Percentiles rank a stretch among this genome's conserved stretches.
phyloP scores from a whole-genome alignment of 2,113 vertebrate genomes.

The Varanus komodoensis region DNA sequence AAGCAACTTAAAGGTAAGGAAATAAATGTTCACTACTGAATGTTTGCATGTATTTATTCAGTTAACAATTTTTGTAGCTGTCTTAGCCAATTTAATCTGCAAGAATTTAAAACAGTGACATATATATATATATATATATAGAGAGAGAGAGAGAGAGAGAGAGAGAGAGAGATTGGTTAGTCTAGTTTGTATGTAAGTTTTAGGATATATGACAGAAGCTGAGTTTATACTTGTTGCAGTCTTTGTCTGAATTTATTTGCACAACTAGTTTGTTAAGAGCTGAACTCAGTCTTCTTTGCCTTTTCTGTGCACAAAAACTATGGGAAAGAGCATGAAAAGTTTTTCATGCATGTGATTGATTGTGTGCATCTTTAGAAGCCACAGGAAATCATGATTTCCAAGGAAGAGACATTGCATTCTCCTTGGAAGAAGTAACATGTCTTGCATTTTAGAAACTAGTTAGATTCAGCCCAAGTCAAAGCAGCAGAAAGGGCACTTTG shows the following conservation, averaged over 20 bases:
- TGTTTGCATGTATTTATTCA: not conserved
- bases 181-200: not conserved
- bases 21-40: not conserved
- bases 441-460: not conserved
- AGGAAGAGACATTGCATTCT: not conserved
- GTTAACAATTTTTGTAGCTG: not conserved
- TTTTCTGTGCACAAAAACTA: not conserved
- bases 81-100: not conserved
- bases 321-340: not conserved
- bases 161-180: no score
- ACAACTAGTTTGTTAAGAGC: not conserved
- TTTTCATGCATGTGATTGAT: not conserved
- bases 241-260: not conserved
- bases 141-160: no score
- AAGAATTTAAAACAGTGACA: no score
- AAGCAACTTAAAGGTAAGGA: constrained; percentile 96
- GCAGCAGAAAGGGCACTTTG: not conserved
- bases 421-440: not conserved
- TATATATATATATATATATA: no score
- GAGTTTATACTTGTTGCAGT: not conserved
- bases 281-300: not conserved
- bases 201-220: not conserved
- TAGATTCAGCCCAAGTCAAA: not conserved
- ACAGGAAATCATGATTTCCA: not conserved
- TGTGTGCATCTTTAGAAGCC: not conserved